phyloP scores from a whole-genome alignment of 2,797 vertebrate genomes.

The Phoxinus dragarum region DNA sequence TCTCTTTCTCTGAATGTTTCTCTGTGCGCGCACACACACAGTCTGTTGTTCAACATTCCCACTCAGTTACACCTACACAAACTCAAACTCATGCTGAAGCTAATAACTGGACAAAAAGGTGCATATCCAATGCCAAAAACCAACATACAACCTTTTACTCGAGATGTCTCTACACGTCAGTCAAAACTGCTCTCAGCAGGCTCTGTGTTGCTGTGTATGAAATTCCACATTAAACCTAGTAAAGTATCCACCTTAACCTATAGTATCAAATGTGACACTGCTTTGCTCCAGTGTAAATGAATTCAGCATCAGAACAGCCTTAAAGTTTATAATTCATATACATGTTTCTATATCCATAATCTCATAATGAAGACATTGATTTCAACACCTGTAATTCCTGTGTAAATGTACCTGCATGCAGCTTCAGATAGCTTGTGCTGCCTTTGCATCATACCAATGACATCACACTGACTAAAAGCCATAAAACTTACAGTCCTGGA shows the following conservation, averaged over 20 bases:
- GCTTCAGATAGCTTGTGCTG: background rate
- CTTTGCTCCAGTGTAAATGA: background rate
- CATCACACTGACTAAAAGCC: background rate
- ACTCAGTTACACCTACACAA: conserved; percentile 59
- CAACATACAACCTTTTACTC: background rate
- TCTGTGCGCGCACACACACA: conserved; percentile 31
- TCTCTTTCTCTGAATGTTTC: conserved; percentile 48
- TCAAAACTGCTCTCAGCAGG: background rate
- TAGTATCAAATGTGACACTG: background rate
- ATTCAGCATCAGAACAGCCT: background rate
- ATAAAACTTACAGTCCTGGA: background rate
- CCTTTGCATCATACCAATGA: background rate
- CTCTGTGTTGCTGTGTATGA: background rate
- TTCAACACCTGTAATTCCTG: background rate
- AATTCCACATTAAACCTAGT: background rate
- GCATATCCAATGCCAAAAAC: conserved; percentile 16
- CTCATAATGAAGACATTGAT: background rate
- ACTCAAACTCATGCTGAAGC: conserved; percentile 21
- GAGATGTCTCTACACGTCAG: background rate
- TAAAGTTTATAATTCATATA: background rate
- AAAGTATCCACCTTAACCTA: background rate
- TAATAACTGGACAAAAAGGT: conserved; percentile 40
- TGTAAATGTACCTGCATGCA: no score
- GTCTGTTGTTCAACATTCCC: conserved; percentile 39
- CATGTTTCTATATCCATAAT: background rate